Evolutionary conservation across 1,140 invertebrate genomes (phyloP), one percentile per base, ranked within the genome.

Genomic region (Bombus balteatus): DNA sequence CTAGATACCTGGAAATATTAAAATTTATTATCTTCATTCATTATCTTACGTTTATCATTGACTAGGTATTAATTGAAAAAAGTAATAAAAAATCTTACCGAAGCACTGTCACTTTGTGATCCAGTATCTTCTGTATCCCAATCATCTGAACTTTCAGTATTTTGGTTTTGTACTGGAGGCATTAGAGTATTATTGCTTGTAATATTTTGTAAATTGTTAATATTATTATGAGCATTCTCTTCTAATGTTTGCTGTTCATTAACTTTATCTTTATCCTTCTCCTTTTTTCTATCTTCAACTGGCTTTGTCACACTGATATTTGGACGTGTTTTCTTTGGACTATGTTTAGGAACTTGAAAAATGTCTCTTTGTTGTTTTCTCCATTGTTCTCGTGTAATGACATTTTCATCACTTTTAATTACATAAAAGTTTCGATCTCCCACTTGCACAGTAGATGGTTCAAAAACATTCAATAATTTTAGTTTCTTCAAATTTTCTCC

Each of bases 401-500:
- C 93, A 59, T 94, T 94, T 86, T 97, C 97, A 57, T 93, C 93
- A 15, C 96, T 96, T 92, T 96, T 96, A 47, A 97, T 95, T 2
- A 95, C 94, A 93, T 97, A 97, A 90, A 96, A 96, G 91, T 97
- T 97, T 85, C 97, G 96, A 95, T 99, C 98, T 71, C 98, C 98
- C 62, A 99, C 97, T 96, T 98, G 98, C 71, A 98, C 96, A 71
- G 97, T 98, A 92, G 98, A 98, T n/a, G 98, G 97, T 90, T 98
- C 97, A 92, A 98, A 98, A 37, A 98, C 97, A 93, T 98, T 98
- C 41, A 98, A 95, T 72, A 97, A 95, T 91, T 97, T 97, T 3
- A 98, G 92, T 87, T 97, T 97, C 88, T 97, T 97, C 22, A 98
- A 94, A 91, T 98, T 97, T 57, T 98, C 97, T 77, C 97, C 97